Evolutionary conservation across 1,140 invertebrate species (phyloP).

Genomic region (Caenorhabditis briggsae): DNA sequence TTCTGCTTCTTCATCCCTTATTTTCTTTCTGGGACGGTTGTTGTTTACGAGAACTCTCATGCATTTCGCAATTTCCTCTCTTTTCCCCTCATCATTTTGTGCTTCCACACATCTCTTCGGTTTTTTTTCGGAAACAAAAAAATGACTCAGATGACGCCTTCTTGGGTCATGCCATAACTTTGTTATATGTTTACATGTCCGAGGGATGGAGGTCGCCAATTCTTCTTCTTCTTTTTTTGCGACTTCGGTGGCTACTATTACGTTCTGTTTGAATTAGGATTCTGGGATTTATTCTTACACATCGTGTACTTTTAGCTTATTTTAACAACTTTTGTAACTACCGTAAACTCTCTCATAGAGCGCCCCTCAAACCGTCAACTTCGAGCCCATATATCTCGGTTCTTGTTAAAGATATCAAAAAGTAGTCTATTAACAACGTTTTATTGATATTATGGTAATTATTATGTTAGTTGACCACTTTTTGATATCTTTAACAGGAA

Average conservation of each 20-base stretch:
- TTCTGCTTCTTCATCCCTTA: not conserved
- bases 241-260: not conserved
- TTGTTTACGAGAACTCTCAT: conserved; percentile 47
- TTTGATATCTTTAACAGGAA: too few relatives aligned
- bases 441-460: too few relatives aligned
- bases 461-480: too few relatives aligned
- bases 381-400: too few relatives aligned
- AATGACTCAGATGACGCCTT: conserved; percentile 20
- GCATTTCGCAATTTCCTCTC: conserved; percentile 24
- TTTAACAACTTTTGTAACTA: too few relatives aligned
- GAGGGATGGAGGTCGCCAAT: too few relatives aligned
- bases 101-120: not conserved
- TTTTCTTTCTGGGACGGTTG: not conserved
- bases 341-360: too few relatives aligned
- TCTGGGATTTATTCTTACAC: too few relatives aligned
- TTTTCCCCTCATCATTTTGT: not conserved
- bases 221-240: not conserved
- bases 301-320: too few relatives aligned
- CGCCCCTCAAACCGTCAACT: too few relatives aligned
- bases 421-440: too few relatives aligned
- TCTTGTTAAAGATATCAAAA: too few relatives aligned
- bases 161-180: conserved; percentile 38
- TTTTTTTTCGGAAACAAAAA: conserved; percentile 1
- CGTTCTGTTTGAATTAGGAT: not conserved
- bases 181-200: conserved; percentile 36